Conservation (phyloP, 2,113 vertebrate species). For the Sceloporus tristichus region DNA sequence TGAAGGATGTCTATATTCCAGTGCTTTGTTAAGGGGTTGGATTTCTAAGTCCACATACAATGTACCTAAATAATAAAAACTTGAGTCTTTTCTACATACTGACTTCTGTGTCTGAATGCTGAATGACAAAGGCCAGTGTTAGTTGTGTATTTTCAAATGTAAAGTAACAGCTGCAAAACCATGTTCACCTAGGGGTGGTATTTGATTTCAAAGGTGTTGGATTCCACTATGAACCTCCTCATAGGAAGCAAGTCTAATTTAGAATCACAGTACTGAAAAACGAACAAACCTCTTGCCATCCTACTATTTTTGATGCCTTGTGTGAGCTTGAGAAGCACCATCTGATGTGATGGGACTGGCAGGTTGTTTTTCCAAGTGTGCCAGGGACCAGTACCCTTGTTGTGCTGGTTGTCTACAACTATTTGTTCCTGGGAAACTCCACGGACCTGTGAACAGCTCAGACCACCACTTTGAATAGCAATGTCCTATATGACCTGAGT, state of each 20-base stretch:
- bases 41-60: slow-evolving; percentile 64
- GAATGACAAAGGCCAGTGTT: neutral
- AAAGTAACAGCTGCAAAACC: neutral
- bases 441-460: no score
- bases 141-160: neutral
- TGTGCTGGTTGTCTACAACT: neutral
- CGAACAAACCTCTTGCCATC: no score
- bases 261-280: neutral
- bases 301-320: neutral
- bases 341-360: no score
- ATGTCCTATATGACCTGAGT: no score
- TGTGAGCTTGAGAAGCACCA: no score
- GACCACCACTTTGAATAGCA: no score
- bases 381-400: neutral
- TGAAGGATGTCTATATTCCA: slow-evolving; percentile 51
- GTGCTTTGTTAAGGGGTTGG: slow-evolving; percentile 61
- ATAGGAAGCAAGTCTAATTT: no score
- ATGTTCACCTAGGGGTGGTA: neutral
- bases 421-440: no score
- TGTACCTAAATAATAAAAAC: slow-evolving; percentile 76
- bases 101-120: slow-evolving; percentile 28
- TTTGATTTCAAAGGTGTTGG: neutral
- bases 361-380: neutral
- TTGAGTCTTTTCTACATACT: slow-evolving; percentile 72
- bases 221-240: neutral